Base-by-base conservation (phyloP, 2,888 invertebrate genomes). In the Cancer borealis region DNA sequence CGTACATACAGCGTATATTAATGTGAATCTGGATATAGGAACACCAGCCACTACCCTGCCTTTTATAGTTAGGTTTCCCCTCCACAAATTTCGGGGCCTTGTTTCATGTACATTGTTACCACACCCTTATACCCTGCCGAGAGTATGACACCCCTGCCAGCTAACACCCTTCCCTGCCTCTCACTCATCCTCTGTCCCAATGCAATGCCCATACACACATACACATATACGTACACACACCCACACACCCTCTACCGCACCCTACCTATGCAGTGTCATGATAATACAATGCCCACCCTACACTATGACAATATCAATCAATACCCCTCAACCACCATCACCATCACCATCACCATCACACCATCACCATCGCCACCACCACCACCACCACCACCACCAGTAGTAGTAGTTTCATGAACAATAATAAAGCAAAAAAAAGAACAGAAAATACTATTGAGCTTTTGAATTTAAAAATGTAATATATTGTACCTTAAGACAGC, bases 1-100 rank as follows among this genome's bases (percentile, higher is more conserved):
- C n/a, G n/a, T n/a, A 54, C 17, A 90, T 54, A 90, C 26, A 21
- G 39, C 30, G 79, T 6, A 30, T 90, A 90, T 30, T 90, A 90
- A 90, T 90, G 90, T 30, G 54, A 90, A 54, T 26, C 90, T 54
- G 30, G 90, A 90, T 90, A 54, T 90, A 54, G 90, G 30, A 90
- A 54, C 90, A 26, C 49, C 30, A 60, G 30, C 26, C 79, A 30
- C 79, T 79, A 30, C 79, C 79, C 30, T 8, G 14, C 79, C 79
- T 30, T 79, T 79, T 66, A 66, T 66, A 21, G 66, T n/a, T 21
- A 1, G n/a, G n/a, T n/a, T 66, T n/a, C 66, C 66, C 66, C 66
- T 66, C 66, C 66, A 66, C 66, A 66, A 66, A 66, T 66, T 66
- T 66, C n/a, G n/a, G 66, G n/a, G n/a, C 66, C 66, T n/a, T 66